phyloP scores from a whole-genome alignment of 2,888 invertebrate species.

The Catocala fraxini region DNA sequence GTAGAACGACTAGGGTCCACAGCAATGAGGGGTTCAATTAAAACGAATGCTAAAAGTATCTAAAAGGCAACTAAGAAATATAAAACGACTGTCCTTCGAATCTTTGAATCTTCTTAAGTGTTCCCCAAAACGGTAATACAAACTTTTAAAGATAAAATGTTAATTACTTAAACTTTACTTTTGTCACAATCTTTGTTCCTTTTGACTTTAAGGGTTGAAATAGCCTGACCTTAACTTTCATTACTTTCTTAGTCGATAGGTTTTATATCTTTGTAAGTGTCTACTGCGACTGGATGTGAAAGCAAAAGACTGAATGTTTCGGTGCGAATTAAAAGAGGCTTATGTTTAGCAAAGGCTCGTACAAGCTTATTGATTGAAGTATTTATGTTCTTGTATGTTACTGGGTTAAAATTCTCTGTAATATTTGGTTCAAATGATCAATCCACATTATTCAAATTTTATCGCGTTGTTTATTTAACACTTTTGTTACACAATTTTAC shows the following conservation, averaged over 20 bases:
- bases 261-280: slow-evolving; percentile 6
- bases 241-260: slow-evolving; percentile 9
- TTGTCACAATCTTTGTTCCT: slow-evolving; percentile 21
- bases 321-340: no score
- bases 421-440: no score
- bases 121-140: slow-evolving; percentile 22
- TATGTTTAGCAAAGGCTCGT: no score
- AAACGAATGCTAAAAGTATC: slow-evolving; percentile 14
- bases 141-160: slow-evolving; percentile 29
- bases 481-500: no score
- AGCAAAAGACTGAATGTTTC: no score
- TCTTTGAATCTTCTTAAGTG: slow-evolving; percentile 20
- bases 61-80: slow-evolving; percentile 17
- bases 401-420: no score
- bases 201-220: slow-evolving; percentile 18
- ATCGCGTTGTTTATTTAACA: no score
- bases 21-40: slow-evolving; percentile 9
- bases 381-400: no score
- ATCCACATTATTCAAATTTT: no score
- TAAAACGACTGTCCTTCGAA: slow-evolving; percentile 11
- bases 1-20: background rate
- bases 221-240: slow-evolving; percentile 14
- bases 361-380: no score
- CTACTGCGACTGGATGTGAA: background rate
- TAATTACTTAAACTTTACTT: slow-evolving; percentile 23